phyloP scores from a whole-genome alignment of 2,797 vertebrate genomes.

The Falco naumanni region DNA sequence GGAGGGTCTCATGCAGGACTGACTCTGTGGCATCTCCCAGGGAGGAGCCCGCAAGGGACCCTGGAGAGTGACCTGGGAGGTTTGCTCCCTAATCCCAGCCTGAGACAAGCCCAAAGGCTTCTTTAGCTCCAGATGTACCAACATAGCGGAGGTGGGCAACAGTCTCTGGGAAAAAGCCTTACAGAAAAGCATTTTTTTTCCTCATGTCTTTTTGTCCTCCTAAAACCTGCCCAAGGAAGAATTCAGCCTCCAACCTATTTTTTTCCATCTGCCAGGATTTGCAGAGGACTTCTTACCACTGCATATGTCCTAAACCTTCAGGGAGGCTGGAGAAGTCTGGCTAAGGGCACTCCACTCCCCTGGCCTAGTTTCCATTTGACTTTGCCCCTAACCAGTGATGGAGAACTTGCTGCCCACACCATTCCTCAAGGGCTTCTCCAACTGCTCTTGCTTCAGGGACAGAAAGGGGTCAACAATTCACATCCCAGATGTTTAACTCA shows the following conservation, averaged over 20 bases:
- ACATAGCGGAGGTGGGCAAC: accelerated
- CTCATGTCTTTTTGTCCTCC: not conserved
- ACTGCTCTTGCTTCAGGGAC: not conserved
- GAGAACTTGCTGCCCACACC: not conserved
- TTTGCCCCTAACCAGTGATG: not conserved
- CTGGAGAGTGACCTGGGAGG: not conserved
- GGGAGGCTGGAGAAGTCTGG: not conserved
- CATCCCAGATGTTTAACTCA: constrained; percentile 23
- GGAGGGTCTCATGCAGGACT: not conserved
- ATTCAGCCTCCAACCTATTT: not conserved
- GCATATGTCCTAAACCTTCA: not conserved
- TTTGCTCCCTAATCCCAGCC: not conserved
- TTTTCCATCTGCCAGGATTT: not conserved
- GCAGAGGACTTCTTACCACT: not conserved
- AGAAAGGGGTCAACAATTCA: not conserved
- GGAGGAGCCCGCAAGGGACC: not conserved
- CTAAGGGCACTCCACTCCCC: not conserved
- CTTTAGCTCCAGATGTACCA: not conserved
- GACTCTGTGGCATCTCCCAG: not conserved
- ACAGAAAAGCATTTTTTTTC: not conserved
- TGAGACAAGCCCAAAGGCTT: not conserved
- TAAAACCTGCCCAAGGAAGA: not conserved
- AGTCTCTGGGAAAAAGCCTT: not conserved
- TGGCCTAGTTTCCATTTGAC: constrained; percentile 6
- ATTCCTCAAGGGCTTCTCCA: not conserved